These are phyloP conservation scores for Macrochelys suwanniensis DNA, from an alignment of 2,797 vertebrate genomes.

Conservation along the genomic window DNA sequence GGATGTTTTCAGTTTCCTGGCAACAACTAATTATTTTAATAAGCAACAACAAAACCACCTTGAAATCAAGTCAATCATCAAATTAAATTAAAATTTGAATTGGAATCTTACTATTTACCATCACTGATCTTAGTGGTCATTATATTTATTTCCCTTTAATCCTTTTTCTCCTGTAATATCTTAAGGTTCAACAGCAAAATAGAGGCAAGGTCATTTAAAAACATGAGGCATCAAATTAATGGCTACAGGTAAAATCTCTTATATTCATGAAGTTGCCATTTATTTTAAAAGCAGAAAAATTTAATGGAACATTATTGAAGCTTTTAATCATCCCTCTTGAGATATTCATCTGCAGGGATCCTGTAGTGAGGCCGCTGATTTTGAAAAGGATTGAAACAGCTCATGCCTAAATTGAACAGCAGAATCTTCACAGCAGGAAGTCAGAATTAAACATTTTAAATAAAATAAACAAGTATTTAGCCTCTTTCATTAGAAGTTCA, in stretches of 20 bases:
- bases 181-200: slow-evolving; percentile 69
- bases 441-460: slow-evolving; percentile 34
- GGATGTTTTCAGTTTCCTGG: slow-evolving; percentile 45
- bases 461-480: slow-evolving; percentile 59
- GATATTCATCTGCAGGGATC: slow-evolving; percentile 65
- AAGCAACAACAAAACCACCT: slow-evolving; percentile 38
- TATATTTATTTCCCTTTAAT: slow-evolving; percentile 40
- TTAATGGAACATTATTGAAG: slow-evolving; percentile 82
- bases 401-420: slow-evolving; percentile 57
- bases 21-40: slow-evolving; percentile 58
- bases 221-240: slow-evolving; percentile 66
- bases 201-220: slow-evolving; percentile 64
- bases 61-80: slow-evolving; percentile 54
- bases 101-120: slow-evolving; percentile 43
- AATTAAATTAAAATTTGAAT: slow-evolving; percentile 45
- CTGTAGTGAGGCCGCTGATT: slow-evolving; percentile 53
- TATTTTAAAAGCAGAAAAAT: slow-evolving; percentile 72
- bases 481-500: slow-evolving; percentile 24
- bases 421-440: slow-evolving; percentile 59
- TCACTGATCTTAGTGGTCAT: slow-evolving; percentile 38
- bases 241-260: slow-evolving; percentile 67
- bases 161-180: slow-evolving; percentile 67
- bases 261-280: slow-evolving; percentile 72
- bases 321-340: slow-evolving; percentile 79
- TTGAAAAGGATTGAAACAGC: slow-evolving; percentile 55